Evolutionary conservation across 2,888 invertebrate genomes (phyloP).

Genomic region (Drosophila pegasa): DNA sequence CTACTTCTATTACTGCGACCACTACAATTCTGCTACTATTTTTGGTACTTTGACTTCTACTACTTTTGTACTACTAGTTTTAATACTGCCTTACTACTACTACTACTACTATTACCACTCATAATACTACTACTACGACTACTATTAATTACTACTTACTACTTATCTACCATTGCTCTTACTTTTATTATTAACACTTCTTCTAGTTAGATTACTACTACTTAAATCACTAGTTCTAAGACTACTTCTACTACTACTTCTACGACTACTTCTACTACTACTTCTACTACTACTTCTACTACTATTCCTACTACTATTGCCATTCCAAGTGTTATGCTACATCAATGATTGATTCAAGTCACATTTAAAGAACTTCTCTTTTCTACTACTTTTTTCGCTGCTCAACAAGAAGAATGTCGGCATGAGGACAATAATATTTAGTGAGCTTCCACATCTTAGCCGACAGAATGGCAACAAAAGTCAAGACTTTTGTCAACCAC

Average conservation of each 20-base stretch:
- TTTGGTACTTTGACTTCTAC: not conserved
- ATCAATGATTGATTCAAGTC: no score
- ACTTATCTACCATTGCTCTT: not conserved
- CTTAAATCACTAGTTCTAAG: no score
- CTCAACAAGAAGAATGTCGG: not conserved
- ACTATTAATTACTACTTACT: no score
- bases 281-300: no score
- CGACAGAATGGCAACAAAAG: not conserved
- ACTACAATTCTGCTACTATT: not conserved
- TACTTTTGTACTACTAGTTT: not conserved
- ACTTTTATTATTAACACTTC: not conserved
- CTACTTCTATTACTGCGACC: not conserved
- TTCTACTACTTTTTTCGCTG: not conserved
- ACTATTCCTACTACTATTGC: no score
- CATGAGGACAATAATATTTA: not conserved
- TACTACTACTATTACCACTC: not conserved
- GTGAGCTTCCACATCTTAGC: not conserved
- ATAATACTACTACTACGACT: not conserved
- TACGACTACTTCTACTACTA: not conserved
- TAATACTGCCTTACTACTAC: not conserved
- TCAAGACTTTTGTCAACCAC: not conserved
- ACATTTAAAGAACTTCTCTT: no score
- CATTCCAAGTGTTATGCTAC: no score
- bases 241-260: not conserved
- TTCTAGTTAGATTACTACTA: not conserved